Evolutionary conservation across 92 coral and sea anemone genomes (phyloP), one percentile per base, ranked within the genome.

Genomic region (Porites lobata): DNA sequence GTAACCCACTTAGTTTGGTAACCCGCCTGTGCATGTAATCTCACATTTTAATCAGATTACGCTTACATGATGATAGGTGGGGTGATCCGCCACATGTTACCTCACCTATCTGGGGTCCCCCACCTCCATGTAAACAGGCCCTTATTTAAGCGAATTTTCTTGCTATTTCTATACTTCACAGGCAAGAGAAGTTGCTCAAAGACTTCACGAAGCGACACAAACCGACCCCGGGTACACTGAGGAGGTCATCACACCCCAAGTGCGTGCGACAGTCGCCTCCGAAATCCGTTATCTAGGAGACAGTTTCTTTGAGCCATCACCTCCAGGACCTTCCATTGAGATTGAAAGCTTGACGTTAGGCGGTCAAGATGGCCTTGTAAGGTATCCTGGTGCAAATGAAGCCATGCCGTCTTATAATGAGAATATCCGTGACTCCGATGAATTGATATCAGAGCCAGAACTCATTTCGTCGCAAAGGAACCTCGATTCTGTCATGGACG

Each of bases 401-500:
- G 14, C 22, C 38, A 82, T 68, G 77, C 85, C 77, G 7, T 71
- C 79, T 29, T 20, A 47, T 47, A 59, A 56, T 20, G 72, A 83
- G 15, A 63, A 38, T 47, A 24, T 58, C 22, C 65, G 62, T 63
- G 79, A 84, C 50, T 85, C 75, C 2, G 82, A 24, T 21, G 76
- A 85, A 14, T 66, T 80, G 21, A 72, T 82, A 26, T 90, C 90
- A 6, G 93, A 86, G 69, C 90, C 91, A 84, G 83, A 77, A 64
- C 26, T 82, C 15, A 65, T 82, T 57, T 77, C 85, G 54, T 65
- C 72, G 29, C 73, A 64, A 64, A 83, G 69, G 58, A 59, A 86
- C n/a, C 56, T 75, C n/a, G 86, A 77, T 61, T 87, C 89, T 10
- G 50, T 59, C 20, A 86, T 86, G 80, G 94, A 87, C 68, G 89